Evolutionary conservation across 2,113 vertebrate genomes (phyloP).

Genomic region (Tamias sibiricus): DNA sequence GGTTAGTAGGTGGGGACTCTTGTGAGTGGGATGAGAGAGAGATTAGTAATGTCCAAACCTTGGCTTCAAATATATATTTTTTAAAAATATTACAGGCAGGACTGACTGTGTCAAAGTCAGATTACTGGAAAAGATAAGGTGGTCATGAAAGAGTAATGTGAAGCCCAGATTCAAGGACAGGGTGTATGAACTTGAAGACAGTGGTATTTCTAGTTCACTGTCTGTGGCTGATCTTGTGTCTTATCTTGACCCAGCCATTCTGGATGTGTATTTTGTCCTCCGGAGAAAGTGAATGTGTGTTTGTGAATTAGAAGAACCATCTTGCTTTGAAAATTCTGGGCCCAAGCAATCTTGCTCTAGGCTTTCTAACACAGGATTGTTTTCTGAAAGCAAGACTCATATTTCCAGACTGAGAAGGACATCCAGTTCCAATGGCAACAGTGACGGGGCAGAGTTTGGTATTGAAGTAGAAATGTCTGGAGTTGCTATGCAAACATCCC

Average conservation of each 20-base stretch:
- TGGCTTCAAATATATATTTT: not conserved
- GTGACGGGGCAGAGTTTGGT: not conserved
- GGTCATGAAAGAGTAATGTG: not conserved
- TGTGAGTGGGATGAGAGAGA: not conserved
- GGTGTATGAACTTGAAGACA: not conserved
- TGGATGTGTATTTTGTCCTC: not conserved
- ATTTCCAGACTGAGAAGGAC: not conserved
- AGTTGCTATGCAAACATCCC: slow-evolving; percentile 56
- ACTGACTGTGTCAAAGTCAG: not conserved
- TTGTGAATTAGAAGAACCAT: not conserved
- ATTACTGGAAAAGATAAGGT: not conserved
- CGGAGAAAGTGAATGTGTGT: not conserved
- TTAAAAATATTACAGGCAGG: not conserved
- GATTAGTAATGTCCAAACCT: not conserved
- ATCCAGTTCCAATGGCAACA: not conserved
- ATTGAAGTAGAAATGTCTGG: not conserved
- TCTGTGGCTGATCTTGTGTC: not conserved
- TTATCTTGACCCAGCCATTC: not conserved
- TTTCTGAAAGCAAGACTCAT: not conserved
- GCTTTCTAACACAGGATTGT: not conserved
- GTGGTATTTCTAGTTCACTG: no score
- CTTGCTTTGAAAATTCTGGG: not conserved
- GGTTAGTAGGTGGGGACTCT: not conserved
- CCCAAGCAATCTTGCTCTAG: not conserved
- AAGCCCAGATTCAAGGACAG: not conserved